These are phyloP conservation scores for Planococcus citri DNA, from an alignment of 1,140 invertebrate species.

Conservation along the genomic window DNA sequence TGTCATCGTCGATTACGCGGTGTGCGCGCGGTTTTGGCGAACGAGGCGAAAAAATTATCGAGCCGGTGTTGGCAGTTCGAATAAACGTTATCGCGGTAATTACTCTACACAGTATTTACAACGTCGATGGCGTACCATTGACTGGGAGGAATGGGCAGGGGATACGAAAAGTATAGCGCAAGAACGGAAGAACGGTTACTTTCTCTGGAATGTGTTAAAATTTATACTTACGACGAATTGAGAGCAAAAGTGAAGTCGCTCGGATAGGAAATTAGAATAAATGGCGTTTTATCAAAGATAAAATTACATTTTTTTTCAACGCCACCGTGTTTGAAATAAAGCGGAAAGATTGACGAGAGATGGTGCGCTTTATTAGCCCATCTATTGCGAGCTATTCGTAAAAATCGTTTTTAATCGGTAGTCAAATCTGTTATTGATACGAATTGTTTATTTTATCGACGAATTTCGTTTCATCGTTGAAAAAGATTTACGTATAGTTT, in stretches of 20 bases:
- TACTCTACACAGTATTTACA: no score
- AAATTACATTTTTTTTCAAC: neutral
- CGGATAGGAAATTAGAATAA: neutral
- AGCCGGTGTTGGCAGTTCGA: neutral
- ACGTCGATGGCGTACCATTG: no score
- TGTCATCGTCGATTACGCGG: neutral
- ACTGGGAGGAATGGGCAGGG: no score
- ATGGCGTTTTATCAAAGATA: neutral
- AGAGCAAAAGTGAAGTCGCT: no score
- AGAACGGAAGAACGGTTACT: neutral
- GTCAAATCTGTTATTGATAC: neutral
- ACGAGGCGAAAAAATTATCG: neutral
- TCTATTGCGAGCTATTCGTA: neutral
- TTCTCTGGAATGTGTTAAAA: neutral
- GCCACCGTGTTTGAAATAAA: neutral
- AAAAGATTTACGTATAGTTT: no score
- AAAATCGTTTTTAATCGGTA: neutral
- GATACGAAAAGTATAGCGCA: no score
- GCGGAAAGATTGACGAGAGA: neutral
- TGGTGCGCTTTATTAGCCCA: neutral
- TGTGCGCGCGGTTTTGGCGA: neutral
- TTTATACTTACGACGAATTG: no score
- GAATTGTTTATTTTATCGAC: conserved; percentile 8
- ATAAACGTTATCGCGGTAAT: neutral
- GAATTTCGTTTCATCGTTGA: no score